Conservation (phyloP, 2,113 vertebrate genomes). For the Elaphurus davidianus region DNA sequence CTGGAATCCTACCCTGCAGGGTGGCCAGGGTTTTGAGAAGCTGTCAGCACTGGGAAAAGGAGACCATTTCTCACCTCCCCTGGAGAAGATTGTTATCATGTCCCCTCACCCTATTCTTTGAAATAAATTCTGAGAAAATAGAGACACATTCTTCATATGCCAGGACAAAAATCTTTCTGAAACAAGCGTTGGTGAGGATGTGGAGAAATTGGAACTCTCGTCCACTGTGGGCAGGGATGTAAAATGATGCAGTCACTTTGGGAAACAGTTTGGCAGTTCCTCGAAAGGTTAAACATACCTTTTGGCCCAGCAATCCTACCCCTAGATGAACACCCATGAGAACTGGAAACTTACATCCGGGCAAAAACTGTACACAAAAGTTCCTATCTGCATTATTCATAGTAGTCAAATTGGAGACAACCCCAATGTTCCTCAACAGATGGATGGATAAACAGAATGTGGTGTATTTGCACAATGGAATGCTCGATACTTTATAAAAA, state of each 20-base stretch:
- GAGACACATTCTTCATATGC: not conserved
- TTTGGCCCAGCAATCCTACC: not conserved
- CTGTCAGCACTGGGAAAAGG: not conserved
- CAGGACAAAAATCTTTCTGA: not conserved
- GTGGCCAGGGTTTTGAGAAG: not conserved
- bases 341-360: not conserved
- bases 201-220: not conserved
- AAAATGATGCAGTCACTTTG: not conserved
- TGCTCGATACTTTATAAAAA: not conserved
- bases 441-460: not conserved
- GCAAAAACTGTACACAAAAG: not conserved
- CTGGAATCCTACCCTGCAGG: not conserved
- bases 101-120: not conserved
- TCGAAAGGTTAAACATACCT: not conserved
- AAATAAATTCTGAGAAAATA: not conserved
- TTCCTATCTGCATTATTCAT: not conserved
- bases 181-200: not conserved
- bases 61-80: accelerated
- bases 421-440: not conserved
- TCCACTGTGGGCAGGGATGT: not conserved
- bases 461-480: not conserved
- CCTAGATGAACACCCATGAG: not conserved
- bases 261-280: not conserved
- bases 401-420: not conserved
- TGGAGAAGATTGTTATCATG: not conserved